phyloP scores from a whole-genome alignment of 2,113 vertebrate genomes.

The Ctenomys sociabilis region DNA sequence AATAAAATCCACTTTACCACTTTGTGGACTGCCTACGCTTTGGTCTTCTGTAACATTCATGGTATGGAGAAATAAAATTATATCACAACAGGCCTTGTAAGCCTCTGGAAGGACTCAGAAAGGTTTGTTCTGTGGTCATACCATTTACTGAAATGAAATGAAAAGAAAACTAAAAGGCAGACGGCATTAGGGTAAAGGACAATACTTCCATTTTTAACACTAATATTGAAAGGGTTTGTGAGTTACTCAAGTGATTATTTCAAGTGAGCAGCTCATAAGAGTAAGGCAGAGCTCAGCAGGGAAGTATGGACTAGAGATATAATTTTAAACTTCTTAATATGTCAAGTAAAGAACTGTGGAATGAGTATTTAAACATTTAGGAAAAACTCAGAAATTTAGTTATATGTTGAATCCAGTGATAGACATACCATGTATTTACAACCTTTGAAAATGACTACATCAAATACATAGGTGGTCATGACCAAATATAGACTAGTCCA shows the following conservation, averaged over 20 bases:
- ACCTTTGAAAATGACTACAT: neutral
- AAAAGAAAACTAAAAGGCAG: constrained; percentile 34
- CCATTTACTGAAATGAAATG: neutral
- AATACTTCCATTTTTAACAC: constrained; percentile 28
- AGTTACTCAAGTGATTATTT: neutral
- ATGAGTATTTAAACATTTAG: neutral
- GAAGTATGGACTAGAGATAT: neutral
- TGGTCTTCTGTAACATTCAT: neutral
- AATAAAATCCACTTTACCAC: neutral
- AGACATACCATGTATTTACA: neutral
- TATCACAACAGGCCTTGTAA: neutral
- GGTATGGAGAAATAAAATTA: neutral
- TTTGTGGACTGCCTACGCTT: neutral
- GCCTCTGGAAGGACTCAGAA: neutral
- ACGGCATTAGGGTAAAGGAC: constrained; percentile 10
- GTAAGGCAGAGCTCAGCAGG: neutral
- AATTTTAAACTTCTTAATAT: constrained; percentile 30
- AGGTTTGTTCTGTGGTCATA: neutral
- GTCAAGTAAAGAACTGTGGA: neutral
- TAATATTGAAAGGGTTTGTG: neutral
- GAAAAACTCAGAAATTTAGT: neutral
- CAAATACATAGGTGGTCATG: neutral
- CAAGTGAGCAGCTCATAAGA: neutral
- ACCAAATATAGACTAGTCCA: neutral
- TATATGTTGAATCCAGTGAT: neutral